Percentiles rank a stretch among this genome's conserved stretches.
These are phyloP conservation scores for Dasyornis broadbenti DNA, from an alignment of 2,113 vertebrate genomes.

Conservation along the genomic window DNA sequence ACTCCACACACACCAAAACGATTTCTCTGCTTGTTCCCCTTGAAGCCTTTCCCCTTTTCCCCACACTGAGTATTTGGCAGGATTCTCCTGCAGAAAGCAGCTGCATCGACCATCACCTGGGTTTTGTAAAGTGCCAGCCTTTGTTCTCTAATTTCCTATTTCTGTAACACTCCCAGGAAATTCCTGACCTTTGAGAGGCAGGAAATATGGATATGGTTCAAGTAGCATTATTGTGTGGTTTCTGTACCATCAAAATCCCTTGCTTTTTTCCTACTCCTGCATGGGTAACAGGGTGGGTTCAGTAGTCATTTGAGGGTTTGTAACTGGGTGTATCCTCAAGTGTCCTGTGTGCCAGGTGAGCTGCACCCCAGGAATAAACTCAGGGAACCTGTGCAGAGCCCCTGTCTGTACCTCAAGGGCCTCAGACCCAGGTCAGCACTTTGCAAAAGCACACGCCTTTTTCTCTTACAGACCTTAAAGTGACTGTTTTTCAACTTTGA, in stretches of 20 bases:
- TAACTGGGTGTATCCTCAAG: too few relatives aligned
- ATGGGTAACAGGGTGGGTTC: background rate
- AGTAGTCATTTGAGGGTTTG: background rate
- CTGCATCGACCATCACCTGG: too few relatives aligned
- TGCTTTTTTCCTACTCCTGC: background rate
- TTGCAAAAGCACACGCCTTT: background rate
- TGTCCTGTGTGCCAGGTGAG: background rate
- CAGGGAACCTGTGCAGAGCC: background rate
- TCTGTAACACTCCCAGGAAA: background rate
- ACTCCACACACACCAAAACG: accelerated
- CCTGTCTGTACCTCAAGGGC: accelerated
- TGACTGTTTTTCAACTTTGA: background rate
- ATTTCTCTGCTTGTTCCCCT: background rate
- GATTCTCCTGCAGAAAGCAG: background rate
- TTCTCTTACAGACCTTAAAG: background rate
- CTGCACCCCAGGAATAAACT: background rate
- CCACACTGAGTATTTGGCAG: background rate
- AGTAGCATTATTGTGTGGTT: background rate
- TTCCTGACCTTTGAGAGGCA: background rate
- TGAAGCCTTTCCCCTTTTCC: background rate
- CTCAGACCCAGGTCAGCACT: background rate
- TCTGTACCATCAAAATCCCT: background rate
- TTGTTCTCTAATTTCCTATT: background rate
- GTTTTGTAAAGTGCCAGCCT: background rate
- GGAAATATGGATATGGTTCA: background rate